These are phyloP conservation scores for Copidosoma floridanum DNA, from an alignment of 1,140 invertebrate species.

Conservation along the genomic window DNA sequence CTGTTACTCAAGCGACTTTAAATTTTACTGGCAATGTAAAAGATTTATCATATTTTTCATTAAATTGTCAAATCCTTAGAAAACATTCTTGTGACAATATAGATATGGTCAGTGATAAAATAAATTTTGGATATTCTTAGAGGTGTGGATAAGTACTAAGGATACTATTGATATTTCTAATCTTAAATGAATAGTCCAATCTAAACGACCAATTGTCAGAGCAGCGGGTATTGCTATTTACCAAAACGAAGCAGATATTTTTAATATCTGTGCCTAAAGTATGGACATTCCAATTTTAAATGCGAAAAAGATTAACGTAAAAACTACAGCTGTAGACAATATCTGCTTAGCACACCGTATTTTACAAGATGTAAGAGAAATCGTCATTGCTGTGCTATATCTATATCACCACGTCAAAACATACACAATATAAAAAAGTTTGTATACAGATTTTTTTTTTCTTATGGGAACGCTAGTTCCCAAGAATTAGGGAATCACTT, in stretches of 20 bases:
- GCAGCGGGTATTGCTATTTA: neutral
- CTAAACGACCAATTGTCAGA: neutral
- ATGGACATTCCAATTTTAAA: too few species aligned
- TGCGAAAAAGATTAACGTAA: neutral
- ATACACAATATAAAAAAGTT: too few species aligned
- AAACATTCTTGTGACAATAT: too few species aligned
- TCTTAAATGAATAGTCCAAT: conserved; percentile 15
- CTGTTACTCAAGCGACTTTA: neutral
- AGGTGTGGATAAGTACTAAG: conserved; percentile 15
- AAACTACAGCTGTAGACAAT: neutral
- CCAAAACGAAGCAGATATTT: neutral
- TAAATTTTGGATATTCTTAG: conserved; percentile 16
- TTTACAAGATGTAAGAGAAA: too few species aligned
- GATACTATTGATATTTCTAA: conserved; percentile 18
- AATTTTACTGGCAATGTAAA: neutral
- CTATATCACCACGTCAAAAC: too few species aligned
- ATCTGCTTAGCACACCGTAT: too few species aligned
- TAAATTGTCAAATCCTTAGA: conserved; percentile 28
- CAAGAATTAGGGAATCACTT: too few species aligned
- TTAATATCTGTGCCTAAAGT: neutral
- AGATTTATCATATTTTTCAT: conserved; percentile 22
- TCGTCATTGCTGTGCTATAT: too few species aligned
- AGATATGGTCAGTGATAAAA: conserved; percentile 5
- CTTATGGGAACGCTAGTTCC: too few species aligned
- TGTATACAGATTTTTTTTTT: too few species aligned